Conservation (phyloP, 2,113 vertebrate genomes). For the Saiga tatarica region DNA sequence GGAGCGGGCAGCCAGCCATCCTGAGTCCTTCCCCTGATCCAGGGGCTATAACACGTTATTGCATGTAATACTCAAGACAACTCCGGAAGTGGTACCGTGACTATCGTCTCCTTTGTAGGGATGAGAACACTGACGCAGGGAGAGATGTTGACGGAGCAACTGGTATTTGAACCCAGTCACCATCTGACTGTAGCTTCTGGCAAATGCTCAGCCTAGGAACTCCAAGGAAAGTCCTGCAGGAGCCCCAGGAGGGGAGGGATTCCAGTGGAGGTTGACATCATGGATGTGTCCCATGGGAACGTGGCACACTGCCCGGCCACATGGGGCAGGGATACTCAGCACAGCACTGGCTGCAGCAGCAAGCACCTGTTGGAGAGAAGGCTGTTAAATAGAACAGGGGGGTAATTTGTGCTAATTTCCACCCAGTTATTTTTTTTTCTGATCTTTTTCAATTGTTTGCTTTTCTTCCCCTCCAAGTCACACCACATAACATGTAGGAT, state of each 20-base stretch:
- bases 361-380: not conserved
- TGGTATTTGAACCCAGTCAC: too few relatives aligned
- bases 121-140: not conserved
- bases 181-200: not conserved
- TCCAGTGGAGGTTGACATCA: rapidly evolving
- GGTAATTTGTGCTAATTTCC: not conserved
- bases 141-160: rapidly evolving
- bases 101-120: not conserved
- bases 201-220: not conserved
- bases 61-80: too few relatives aligned
- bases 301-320: rapidly evolving
- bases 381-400: not conserved
- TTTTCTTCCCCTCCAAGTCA: not conserved
- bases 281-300: not conserved
- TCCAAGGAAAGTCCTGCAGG: not conserved
- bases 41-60: not conserved
- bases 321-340: not conserved
- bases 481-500: not conserved
- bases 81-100: not conserved
- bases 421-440: not conserved
- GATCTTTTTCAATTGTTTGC: not conserved
- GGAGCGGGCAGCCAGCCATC: not conserved
- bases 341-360: not conserved
- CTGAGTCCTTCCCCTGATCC: not conserved
- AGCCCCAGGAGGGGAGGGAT: not conserved